Conservation (phyloP, 1,140 invertebrate genomes). For the Megalonaias nervosa region DNA sequence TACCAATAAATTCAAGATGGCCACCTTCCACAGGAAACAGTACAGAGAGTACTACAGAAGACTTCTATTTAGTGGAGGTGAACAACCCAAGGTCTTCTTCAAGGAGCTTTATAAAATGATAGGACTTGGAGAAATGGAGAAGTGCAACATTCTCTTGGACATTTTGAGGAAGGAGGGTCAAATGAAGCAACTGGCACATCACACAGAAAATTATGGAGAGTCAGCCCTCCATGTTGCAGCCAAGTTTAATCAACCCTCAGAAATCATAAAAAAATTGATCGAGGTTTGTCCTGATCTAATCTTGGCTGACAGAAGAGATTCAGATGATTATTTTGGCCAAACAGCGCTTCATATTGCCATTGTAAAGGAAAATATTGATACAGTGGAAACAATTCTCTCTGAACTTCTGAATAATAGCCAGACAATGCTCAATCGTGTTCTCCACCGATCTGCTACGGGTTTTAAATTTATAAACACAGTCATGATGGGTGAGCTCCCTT, state of each 20-base stretch:
- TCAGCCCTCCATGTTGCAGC: conserved; percentile 36
- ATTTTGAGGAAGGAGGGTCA: conserved; percentile 21
- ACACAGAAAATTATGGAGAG: conserved; percentile 26
- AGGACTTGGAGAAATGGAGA: conserved; percentile 13
- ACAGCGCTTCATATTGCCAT: conserved; percentile 46
- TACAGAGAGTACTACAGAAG: conserved; percentile 26
- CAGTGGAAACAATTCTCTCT: conserved; percentile 37
- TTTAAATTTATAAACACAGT: conserved; percentile 43
- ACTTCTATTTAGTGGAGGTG: conserved; percentile 12
- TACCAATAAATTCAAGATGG: no score
- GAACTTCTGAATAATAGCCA: conserved; percentile 12
- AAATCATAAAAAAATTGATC: conserved; percentile 30
- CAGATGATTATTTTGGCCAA: conserved; percentile 42
- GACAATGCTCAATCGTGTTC: conserved; percentile 13
- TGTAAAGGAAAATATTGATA: conserved; percentile 40
- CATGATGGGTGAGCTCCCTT: conserved; percentile 53
- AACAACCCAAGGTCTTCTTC: conserved; percentile 12
- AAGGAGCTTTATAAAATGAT: conserved; percentile 15
- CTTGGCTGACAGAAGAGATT: conserved; percentile 22
- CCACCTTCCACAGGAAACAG: conserved; percentile 7
- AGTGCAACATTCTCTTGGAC: conserved; percentile 17
- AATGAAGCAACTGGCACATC: conserved; percentile 4
- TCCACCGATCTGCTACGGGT: conserved; percentile 33
- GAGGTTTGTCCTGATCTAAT: conserved; percentile 33
- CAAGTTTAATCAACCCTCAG: conserved; percentile 29